These are phyloP conservation scores for Novumbra hubbsi DNA, from an alignment of 2,797 vertebrate species.

Conservation along the genomic window DNA sequence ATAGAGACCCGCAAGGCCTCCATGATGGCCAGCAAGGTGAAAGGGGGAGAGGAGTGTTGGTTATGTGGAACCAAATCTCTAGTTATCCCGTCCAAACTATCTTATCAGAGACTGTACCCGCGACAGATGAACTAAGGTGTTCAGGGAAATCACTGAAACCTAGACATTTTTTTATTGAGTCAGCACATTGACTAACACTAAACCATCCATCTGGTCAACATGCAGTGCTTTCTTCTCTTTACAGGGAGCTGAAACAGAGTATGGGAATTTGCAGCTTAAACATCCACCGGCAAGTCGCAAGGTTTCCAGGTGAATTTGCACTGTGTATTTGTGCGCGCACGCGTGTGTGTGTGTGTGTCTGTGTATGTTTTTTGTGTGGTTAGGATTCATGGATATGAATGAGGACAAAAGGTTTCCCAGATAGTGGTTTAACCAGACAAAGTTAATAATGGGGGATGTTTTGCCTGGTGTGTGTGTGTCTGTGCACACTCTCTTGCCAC, in stretches of 20 bases:
- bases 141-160: constrained; percentile 10
- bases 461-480: neutral
- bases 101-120: constrained; percentile 42
- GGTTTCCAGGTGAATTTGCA: constrained; percentile 84
- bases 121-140: constrained; percentile 35
- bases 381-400: too few species aligned
- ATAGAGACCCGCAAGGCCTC: constrained; percentile 88
- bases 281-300: constrained; percentile 78
- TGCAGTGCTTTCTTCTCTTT: constrained; percentile 21
- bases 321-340: neutral
- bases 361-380: neutral
- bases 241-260: constrained; percentile 81
- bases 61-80: neutral
- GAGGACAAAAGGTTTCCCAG: too few species aligned
- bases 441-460: neutral
- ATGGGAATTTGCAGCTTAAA: constrained; percentile 85
- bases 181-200: constrained; percentile 22
- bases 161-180: neutral
- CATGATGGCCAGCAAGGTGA: constrained; percentile 79
- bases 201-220: neutral
- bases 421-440: too few species aligned
- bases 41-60: neutral
- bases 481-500: constrained; percentile 23
- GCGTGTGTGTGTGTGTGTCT: constrained; percentile 6
- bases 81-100: neutral